Conservation (phyloP, 2,113 vertebrate genomes). For the Athene cunicularia region DNA sequence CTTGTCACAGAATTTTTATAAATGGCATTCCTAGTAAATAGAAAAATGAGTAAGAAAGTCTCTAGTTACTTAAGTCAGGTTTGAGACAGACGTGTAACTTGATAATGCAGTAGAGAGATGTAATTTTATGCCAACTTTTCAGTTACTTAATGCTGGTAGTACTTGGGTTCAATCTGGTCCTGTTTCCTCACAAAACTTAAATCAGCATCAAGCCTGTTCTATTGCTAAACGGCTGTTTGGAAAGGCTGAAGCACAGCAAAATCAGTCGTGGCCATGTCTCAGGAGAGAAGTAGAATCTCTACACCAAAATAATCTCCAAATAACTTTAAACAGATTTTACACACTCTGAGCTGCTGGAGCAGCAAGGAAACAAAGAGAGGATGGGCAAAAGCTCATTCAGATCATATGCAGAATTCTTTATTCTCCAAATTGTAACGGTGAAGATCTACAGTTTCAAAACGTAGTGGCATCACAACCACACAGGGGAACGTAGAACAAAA, state of each 20-base stretch:
- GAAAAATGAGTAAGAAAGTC: neutral
- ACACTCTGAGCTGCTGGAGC: neutral
- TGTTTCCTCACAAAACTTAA: neutral
- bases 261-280: neutral
- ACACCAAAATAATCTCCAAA: neutral
- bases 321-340: neutral
- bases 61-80: neutral
- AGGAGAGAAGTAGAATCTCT: neutral
- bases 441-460: neutral
- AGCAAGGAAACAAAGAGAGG: neutral
- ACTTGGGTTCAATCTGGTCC: neutral
- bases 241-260: neutral
- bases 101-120: neutral
- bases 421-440: neutral
- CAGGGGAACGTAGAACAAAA: neutral
- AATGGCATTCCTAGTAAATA: neutral
- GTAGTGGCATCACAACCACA: neutral
- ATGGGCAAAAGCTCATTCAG: neutral
- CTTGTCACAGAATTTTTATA: neutral
- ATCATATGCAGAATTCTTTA: neutral
- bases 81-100: neutral
- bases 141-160: neutral
- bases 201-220: neutral
- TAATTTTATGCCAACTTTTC: neutral
- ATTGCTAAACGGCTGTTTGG: neutral